Conservation (phyloP, 2,888 invertebrate species). For the Phengaris arion region DNA sequence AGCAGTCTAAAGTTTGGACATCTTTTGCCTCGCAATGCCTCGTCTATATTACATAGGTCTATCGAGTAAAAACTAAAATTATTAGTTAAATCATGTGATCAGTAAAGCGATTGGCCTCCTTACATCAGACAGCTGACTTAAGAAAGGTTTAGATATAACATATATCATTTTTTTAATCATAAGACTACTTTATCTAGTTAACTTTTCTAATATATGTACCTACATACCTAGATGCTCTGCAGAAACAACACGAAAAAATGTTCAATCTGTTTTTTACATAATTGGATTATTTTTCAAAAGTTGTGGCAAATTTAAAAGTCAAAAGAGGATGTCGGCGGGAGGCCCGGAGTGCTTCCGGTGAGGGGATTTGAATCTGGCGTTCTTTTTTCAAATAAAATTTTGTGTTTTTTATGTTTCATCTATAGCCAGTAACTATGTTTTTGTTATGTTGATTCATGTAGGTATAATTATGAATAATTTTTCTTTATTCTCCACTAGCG, state of each 20-base stretch:
- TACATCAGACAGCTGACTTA: no score
- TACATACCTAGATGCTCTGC: not conserved
- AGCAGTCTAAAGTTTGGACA: no score
- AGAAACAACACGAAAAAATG: not conserved
- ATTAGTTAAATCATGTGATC: no score
- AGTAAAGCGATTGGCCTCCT: no score
- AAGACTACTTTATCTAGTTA: not conserved
- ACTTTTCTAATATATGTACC: not conserved
- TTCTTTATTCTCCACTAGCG: no score
- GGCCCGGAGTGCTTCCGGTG: conserved; percentile 60
- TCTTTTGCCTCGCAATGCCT: no score
- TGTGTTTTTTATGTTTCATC: conserved; percentile 17
- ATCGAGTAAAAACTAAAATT: no score
- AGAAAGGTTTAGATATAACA: not conserved
- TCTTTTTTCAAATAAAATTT: conserved; percentile 3
- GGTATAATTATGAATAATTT: no score
- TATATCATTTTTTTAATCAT: no score
- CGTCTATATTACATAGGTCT: no score
- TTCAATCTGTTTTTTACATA: conserved; percentile 11
- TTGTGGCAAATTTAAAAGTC: conserved; percentile 38
- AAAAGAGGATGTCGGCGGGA: conserved; percentile 39
- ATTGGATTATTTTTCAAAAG: conserved; percentile 27
- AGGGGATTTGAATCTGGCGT: conserved; percentile 34
- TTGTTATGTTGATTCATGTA: conserved; percentile 13
- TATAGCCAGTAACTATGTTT: conserved; percentile 4